A percentile compares a stretch with the other conserved stretches of the same genome.
Evolutionary conservation across 2,797 vertebrate species (phyloP).

Genomic region (Rhinatrema bivittatum): DNA sequence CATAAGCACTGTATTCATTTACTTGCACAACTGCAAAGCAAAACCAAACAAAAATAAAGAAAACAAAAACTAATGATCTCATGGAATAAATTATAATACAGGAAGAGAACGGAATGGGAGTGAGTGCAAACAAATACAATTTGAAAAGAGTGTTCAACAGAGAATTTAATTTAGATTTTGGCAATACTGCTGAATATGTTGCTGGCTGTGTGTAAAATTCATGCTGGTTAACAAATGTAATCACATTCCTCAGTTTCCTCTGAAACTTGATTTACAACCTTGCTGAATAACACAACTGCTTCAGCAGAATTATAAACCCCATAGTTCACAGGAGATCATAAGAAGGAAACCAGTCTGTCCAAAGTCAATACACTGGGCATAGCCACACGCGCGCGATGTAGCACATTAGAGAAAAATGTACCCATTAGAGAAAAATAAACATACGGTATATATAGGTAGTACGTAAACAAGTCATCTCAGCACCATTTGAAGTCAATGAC

Average conservation of each 20-base stretch:
- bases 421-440: constrained; percentile 35
- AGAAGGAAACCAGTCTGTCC: constrained; percentile 16
- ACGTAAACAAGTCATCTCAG: constrained; percentile 41
- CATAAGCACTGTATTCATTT: no score
- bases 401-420: constrained; percentile 14
- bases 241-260: not conserved
- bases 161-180: constrained; percentile 5
- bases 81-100: constrained; percentile 14
- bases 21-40: not conserved
- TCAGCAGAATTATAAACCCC: not conserved
- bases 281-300: not conserved
- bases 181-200: not conserved
- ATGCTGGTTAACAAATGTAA: not conserved
- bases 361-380: constrained; percentile 12
- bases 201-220: not conserved
- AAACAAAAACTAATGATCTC: no score
- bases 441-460: constrained; percentile 33
- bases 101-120: constrained; percentile 2
- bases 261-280: not conserved
- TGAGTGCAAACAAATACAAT: constrained; percentile 2
- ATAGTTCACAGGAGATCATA: constrained; percentile 3
- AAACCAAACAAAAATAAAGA: constrained; percentile 1
- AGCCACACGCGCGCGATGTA: constrained; percentile 12
- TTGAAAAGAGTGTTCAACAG: constrained; percentile 4
- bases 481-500: constrained; percentile 43